Conservation (phyloP, 2,113 vertebrate species). For the Urocolius indicus region DNA sequence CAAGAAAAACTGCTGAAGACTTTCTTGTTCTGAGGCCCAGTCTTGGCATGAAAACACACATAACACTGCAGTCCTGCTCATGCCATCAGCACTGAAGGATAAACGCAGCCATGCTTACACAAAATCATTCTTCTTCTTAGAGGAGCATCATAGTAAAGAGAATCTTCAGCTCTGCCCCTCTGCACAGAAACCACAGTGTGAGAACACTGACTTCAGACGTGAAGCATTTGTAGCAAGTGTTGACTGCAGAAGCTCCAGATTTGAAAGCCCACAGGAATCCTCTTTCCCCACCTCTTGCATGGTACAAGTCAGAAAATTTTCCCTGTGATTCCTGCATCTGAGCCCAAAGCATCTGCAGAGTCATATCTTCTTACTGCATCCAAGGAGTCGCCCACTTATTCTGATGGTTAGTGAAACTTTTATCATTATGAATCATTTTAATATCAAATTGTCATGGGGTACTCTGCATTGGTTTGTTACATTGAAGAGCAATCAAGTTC, state of each 20-base stretch:
- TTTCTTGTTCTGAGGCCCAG: neutral
- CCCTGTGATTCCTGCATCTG: neutral
- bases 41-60: neutral
- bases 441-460: neutral
- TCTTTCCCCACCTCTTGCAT: neutral
- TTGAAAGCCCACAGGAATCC: neutral
- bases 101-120: neutral
- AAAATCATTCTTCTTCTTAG: neutral
- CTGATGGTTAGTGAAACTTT: neutral
- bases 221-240: neutral
- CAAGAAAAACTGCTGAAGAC: neutral
- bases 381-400: neutral
- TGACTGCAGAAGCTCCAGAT: neutral
- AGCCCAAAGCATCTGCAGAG: neutral
- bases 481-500: neutral
- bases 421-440: neutral
- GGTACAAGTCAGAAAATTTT: neutral
- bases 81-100: neutral
- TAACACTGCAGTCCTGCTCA: neutral
- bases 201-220: neutral
- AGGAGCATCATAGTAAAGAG: neutral
- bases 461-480: neutral
- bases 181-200: fast-evolving
- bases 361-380: neutral
- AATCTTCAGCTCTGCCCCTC: neutral